Base-by-base conservation (phyloP, 2,797 vertebrate species). In the Eulemur mongoz region DNA sequence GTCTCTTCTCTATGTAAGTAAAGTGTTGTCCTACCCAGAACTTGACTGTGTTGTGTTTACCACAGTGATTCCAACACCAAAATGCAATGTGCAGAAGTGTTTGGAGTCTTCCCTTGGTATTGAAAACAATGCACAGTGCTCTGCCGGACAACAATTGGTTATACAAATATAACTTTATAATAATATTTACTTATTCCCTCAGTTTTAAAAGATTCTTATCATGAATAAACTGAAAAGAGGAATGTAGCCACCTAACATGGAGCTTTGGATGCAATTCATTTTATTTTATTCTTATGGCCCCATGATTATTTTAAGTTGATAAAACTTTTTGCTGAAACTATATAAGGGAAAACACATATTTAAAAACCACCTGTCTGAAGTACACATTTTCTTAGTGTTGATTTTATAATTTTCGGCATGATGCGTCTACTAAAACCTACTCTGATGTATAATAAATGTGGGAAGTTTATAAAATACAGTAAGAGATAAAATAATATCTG, bases 391-490 rank as follows among this genome's bases (percentile, higher is more conserved):
- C 52, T 32, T 65, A 30, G 17, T 65, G 25, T 81, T 22, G 12
- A 13, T 25, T 89, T 84, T 76, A 54, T n/a, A 83, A 30, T 45
- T 86, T 79, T 69, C 72, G 25, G 3, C 54, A 93, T 38, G 70
- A 84, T 57, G 84, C 4, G 12, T 95, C 65, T 72, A 32, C 10
- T 73, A 78, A 65, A 23, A 54, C 0, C 3, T 80, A 5, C 15
- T 91, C 15, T 73, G 73, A 48, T 83, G 8, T 48, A 59, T 59
- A 59, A 59, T 59, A 93, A 89, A 91, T 96, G 27, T 57, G 8
- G 30, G 14, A 50, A 83, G 9, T 7, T 93, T 70, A 65, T 32
- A 80, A 86, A 82, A 72, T 38, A 30, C 2, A 20, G 45, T 50
- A 50, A 78, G 20, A 25, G 35, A 69, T 91, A 22, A 93, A 82